Base-by-base conservation (phyloP, 2,113 vertebrate species). In the Paralichthys olivaceus region DNA sequence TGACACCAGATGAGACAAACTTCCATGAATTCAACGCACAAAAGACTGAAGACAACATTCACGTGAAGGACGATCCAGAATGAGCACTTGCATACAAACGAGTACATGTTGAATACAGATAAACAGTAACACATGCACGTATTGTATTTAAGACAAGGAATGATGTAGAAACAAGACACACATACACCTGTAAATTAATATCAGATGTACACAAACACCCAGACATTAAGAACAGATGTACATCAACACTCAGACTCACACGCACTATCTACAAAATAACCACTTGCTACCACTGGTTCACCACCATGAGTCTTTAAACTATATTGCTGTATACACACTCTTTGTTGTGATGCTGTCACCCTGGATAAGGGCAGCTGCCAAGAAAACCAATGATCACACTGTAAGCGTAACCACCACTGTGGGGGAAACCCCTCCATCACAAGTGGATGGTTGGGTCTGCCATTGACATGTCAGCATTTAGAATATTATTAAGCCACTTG, bases 341-440 rank as follows among this genome's bases (percentile, higher is more conserved):
- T 78, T 62, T 86, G 75, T 67, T 83, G 83, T 83, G 80, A 75
- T 84, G 82, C 75, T 73, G 85, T 90, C 90, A 86, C 82, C 72
- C 79, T 77, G 79, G 88, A 79, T 84, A 84, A 91, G 72, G 69
- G 81, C 8, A 87, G 85, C 87, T 90, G 86, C 84, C 77, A 49
- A 92, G 81, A 88, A 88, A 90, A 84, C 80, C 90, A 89, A 82
- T 80, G 51, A 80, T 82, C 80, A 87, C 61, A 80, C 74, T 69
- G 77, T 83, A 80, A 87, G 77, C 32, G 54, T 68, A 86, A 79
- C 56, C 80, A 74, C 72, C 72, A 81, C 83, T 80, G 20, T 58
- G 15, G 32, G 40, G 64, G 78, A 81, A 65, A 81, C 59, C 63
- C 51, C 47, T 67, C 58, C 58, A 80, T 78, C 51, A 79, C 47